Evolutionary conservation across 2,888 invertebrate species (phyloP).

Genomic region (Drosophila formosana): DNA sequence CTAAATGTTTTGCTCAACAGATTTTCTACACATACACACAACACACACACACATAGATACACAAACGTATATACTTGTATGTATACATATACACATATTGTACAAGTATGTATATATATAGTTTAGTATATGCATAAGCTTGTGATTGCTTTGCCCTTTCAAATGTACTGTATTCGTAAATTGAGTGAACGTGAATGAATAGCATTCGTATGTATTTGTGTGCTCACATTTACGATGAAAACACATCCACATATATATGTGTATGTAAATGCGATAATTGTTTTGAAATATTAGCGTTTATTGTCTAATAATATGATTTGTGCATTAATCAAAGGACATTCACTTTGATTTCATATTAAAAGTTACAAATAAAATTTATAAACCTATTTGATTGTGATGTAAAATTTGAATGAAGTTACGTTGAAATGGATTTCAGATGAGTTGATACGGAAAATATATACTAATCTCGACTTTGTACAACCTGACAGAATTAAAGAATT

Average conservation of each 20-base stretch:
- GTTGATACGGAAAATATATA: not conserved
- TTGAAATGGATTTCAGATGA: not conserved
- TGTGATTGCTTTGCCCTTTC: conserved; percentile 74
- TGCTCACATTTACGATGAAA: conserved; percentile 4
- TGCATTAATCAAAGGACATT: conserved; percentile 63
- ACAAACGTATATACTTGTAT: conserved; percentile 21
- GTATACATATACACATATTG: conserved; percentile 23
- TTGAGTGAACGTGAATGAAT: conserved; percentile 16
- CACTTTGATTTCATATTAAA: conserved; percentile 67
- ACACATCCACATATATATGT: conserved; percentile 19
- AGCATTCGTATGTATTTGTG: conserved; percentile 20
- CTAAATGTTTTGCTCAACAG: conserved; percentile 50
- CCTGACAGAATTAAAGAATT: not conserved
- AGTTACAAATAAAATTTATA: conserved; percentile 70
- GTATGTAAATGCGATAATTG: conserved; percentile 33
- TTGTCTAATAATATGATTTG: conserved; percentile 63
- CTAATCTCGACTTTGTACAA: not conserved
- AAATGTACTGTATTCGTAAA: conserved; percentile 21
- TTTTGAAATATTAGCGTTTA: conserved; percentile 53
- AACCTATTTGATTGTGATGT: conserved; percentile 23
- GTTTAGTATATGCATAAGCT: conserved; percentile 49
- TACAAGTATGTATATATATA: conserved; percentile 22
- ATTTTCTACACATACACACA: conserved; percentile 43
- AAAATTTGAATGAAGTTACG: not conserved
- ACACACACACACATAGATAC: conserved; percentile 21